Percentiles rank a stretch among this genome's conserved stretches.
Conservation (phyloP, 1,140 invertebrate species). For the Drosophila ogumai region DNA sequence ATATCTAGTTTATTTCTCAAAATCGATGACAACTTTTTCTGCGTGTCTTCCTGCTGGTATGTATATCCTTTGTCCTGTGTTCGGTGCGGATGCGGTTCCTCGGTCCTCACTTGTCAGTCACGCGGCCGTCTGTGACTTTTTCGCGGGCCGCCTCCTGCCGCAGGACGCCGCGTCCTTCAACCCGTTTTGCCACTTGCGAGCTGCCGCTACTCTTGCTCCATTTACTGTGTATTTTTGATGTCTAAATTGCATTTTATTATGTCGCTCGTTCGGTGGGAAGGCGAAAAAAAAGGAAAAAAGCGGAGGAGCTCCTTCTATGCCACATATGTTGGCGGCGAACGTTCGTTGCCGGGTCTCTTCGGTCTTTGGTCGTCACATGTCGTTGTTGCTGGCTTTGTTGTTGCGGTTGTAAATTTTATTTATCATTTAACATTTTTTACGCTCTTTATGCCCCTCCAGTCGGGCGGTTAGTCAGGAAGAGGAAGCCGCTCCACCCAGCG, state of each 20-base stretch:
- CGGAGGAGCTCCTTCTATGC: background rate
- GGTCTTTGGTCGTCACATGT: slow-evolving; percentile 15
- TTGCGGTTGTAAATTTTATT: slow-evolving; percentile 83
- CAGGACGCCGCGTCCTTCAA: slow-evolving; percentile 3
- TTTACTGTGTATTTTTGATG: slow-evolving; percentile 82
- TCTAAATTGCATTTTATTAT: slow-evolving; percentile 83
- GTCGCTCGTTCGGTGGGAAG: slow-evolving; percentile 58
- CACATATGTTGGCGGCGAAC: slow-evolving; percentile 5
- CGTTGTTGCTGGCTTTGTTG: slow-evolving; percentile 62
- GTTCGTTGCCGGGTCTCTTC: slow-evolving; percentile 60
- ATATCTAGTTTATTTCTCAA: background rate
- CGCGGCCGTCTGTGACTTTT: slow-evolving; percentile 58
- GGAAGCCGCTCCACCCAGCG: slow-evolving; percentile 19
- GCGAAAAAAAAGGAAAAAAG: slow-evolving; percentile 10
- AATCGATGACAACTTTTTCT: slow-evolving; percentile 43
- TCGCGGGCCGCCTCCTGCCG: slow-evolving; percentile 18
- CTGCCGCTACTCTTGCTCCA: slow-evolving; percentile 64
- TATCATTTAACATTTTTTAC: slow-evolving; percentile 84
- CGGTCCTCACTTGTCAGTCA: slow-evolving; percentile 66
- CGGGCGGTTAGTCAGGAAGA: slow-evolving; percentile 13
- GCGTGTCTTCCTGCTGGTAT: slow-evolving; percentile 7
- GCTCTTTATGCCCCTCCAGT: slow-evolving; percentile 69
- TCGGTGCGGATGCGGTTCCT: slow-evolving; percentile 48
- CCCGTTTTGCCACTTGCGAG: slow-evolving; percentile 32
- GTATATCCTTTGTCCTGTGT: slow-evolving; percentile 36